These are phyloP conservation scores for Deilephila elpenor DNA, from an alignment of 2,888 invertebrate species.

Conservation along the genomic window DNA sequence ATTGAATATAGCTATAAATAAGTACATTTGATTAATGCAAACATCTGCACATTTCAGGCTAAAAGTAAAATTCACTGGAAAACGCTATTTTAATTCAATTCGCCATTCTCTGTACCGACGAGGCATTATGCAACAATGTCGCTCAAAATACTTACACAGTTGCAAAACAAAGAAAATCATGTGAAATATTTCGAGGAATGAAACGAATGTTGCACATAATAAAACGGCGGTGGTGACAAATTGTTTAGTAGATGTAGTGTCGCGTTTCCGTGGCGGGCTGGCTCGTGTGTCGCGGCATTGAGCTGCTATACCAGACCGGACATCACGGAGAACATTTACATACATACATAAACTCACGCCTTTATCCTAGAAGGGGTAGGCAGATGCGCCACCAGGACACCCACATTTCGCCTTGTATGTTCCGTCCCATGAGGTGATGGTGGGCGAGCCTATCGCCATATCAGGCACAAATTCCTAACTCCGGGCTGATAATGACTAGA, in stretches of 20 bases:
- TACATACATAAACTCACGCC: no score
- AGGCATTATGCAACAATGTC: background rate
- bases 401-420: no score
- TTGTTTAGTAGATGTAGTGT: slow-evolving; percentile 7
- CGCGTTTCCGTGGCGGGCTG: background rate
- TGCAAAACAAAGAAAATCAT: slow-evolving; percentile 1
- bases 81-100: background rate
- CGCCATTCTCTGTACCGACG: background rate
- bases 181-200: background rate
- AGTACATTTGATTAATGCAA: no score
- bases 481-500: no score
- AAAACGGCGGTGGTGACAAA: slow-evolving; percentile 20
- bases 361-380: no score
- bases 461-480: no score
- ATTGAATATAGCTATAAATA: no score
- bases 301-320: no score
- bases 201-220: slow-evolving; percentile 17
- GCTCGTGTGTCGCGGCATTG: background rate
- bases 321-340: no score
- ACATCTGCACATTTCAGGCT: background rate
- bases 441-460: no score
- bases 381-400: no score
- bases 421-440: no score
- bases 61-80: background rate
- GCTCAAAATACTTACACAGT: slow-evolving; percentile 1